A percentile compares a stretch with the other conserved stretches of the same genome.
Conservation (phyloP, 2,113 vertebrate species). For the Psittacula cyanocephala region DNA sequence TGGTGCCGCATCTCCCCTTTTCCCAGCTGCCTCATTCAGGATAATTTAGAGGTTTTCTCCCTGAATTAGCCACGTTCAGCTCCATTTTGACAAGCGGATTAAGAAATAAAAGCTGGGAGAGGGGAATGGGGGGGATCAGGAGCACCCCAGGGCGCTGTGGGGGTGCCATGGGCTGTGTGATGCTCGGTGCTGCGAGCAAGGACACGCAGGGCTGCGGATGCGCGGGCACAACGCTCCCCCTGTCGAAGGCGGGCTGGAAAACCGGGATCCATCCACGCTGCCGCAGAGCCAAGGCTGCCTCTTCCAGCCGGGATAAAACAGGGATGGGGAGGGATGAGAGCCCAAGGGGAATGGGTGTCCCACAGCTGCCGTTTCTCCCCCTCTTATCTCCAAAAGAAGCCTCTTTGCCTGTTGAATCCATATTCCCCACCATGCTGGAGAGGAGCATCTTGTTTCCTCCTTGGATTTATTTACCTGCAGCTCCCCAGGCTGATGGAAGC, state of each 20-base stretch:
- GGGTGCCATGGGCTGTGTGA: neutral
- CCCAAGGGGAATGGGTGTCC: rapidly evolving
- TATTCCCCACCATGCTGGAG: rapidly evolving
- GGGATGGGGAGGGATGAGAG: neutral
- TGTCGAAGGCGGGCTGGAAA: neutral
- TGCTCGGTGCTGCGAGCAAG: neutral
- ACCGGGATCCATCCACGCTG: neutral
- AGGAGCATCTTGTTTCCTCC: neutral
- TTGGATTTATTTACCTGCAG: neutral
- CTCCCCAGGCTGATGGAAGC: neutral
- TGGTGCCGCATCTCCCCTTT: neutral
- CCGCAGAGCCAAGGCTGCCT: neutral
- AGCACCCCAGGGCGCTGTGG: neutral
- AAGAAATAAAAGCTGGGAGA: neutral
- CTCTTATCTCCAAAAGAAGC: rapidly evolving
- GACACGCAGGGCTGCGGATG: neutral
- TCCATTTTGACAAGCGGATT: rapidly evolving
- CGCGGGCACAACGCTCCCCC: neutral
- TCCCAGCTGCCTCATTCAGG: neutral
- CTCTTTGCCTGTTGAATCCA: neutral
- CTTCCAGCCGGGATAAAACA: neutral
- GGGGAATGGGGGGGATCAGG: rapidly evolving
- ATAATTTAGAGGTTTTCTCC: neutral
- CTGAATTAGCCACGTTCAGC: rapidly evolving
- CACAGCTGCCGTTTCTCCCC: rapidly evolving